Percentiles rank a stretch among this genome's conserved stretches.
These are phyloP conservation scores for Rhynchophorus ferrugineus DNA, from an alignment of 1,140 invertebrate genomes.

Conservation along the genomic window DNA sequence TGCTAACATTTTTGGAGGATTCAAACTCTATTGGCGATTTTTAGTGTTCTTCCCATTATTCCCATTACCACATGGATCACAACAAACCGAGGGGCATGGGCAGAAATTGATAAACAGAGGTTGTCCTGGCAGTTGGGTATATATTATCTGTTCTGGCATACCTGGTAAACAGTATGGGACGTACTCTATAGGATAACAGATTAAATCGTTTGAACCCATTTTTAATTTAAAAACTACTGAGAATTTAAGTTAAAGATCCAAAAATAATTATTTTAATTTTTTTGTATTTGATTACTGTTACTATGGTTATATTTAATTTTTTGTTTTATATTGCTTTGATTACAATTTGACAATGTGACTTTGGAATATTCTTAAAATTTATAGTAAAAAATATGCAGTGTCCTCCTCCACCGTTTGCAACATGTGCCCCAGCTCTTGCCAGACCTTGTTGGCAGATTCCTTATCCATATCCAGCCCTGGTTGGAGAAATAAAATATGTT, in stretches of 20 bases:
- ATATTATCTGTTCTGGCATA: slow-evolving; percentile 18
- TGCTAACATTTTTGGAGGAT: no score
- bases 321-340: not conserved
- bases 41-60: slow-evolving; percentile 1
- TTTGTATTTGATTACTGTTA: not conserved
- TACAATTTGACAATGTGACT: not conserved
- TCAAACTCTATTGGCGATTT: no score
- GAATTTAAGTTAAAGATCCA: not conserved
- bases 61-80: not conserved
- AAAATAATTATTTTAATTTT: not conserved
- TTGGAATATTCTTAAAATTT: not conserved
- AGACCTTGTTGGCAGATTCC: slow-evolving; percentile 14
- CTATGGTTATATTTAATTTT: not conserved
- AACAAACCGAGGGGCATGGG: not conserved
- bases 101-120: slow-evolving; percentile 8
- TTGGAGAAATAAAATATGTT: slow-evolving; percentile 10
- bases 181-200: slow-evolving; percentile 16
- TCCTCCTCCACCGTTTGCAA: slow-evolving; percentile 6
- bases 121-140: slow-evolving; percentile 14
- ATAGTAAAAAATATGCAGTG: not conserved
- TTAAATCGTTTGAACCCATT: slow-evolving; percentile 7
- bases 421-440: slow-evolving; percentile 10
- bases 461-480: slow-evolving; percentile 5
- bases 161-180: slow-evolving; percentile 17
- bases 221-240: not conserved